Evolutionary conservation across 2,113 vertebrate genomes (phyloP).

Genomic region (Limnothrissa miodon): DNA sequence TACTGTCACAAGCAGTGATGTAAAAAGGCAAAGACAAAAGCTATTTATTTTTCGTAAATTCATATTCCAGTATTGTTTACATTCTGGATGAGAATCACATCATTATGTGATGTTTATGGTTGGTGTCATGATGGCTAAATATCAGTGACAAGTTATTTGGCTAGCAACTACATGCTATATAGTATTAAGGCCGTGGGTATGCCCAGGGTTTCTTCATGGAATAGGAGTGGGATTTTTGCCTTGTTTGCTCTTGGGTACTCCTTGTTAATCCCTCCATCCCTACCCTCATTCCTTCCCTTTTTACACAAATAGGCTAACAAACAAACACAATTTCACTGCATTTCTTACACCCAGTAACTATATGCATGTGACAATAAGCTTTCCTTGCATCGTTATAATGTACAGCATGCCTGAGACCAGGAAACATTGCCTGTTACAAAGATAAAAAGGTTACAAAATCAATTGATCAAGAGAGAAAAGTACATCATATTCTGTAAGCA

Average conservation of each 20-base stretch:
- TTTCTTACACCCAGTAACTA: too few species aligned
- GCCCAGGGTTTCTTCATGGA: too few species aligned
- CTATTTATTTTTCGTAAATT: not conserved
- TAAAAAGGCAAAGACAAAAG: not conserved
- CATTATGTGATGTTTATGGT: not conserved
- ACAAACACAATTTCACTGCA: too few species aligned
- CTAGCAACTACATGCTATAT: not conserved
- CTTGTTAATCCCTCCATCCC: too few species aligned
- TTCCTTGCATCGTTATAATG: too few species aligned
- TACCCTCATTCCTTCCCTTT: too few species aligned
- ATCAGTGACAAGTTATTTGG: not conserved
- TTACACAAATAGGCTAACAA: too few species aligned
- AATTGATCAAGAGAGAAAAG: not conserved
- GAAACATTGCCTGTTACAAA: not conserved
- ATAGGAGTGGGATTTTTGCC: too few species aligned
- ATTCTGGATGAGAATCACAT: not conserved
- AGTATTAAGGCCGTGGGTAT: too few species aligned
- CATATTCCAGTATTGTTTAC: not conserved
- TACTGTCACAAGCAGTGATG: not conserved
- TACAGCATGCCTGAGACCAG: not conserved
- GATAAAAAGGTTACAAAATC: not conserved
- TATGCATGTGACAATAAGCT: too few species aligned
- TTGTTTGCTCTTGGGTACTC: too few species aligned
- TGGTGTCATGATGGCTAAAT: not conserved
- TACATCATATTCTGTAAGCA: not conserved